Evolutionary conservation across 2,888 invertebrate species (phyloP).

Genomic region (Apamea sordens): DNA sequence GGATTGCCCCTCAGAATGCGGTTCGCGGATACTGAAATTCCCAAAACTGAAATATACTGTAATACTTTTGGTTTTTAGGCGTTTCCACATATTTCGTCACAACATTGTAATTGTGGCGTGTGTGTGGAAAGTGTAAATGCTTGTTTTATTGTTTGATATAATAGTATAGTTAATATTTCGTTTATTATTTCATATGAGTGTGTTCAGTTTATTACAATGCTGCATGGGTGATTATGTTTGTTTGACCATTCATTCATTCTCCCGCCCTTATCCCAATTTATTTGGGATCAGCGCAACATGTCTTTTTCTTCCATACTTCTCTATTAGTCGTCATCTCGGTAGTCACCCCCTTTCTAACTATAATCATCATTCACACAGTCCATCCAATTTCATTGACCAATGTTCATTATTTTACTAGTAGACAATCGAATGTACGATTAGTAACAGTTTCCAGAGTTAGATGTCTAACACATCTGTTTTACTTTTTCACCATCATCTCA

Average conservation of each 20-base stretch:
- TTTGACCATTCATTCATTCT: background rate
- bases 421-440: background rate
- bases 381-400: background rate
- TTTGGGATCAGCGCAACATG: too few species aligned
- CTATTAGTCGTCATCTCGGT: too few species aligned
- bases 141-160: background rate
- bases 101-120: too few species aligned
- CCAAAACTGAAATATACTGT: background rate
- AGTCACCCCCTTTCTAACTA: too few species aligned
- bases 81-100: background rate
- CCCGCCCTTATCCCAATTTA: too few species aligned
- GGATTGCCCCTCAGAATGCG: too few species aligned
- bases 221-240: background rate
- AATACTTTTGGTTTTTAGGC: background rate
- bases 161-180: background rate
- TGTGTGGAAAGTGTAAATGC: background rate
- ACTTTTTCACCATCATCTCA: background rate
- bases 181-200: background rate
- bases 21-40: background rate
- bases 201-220: background rate
- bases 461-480: background rate
- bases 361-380: too few species aligned
- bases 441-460: background rate
- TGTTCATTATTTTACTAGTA: background rate
- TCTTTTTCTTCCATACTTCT: too few species aligned